A percentile compares a stretch with the other conserved stretches of the same genome.
Evolutionary conservation across 1,140 invertebrate genomes (phyloP).

Genomic region (Calephelis virginiensis): DNA sequence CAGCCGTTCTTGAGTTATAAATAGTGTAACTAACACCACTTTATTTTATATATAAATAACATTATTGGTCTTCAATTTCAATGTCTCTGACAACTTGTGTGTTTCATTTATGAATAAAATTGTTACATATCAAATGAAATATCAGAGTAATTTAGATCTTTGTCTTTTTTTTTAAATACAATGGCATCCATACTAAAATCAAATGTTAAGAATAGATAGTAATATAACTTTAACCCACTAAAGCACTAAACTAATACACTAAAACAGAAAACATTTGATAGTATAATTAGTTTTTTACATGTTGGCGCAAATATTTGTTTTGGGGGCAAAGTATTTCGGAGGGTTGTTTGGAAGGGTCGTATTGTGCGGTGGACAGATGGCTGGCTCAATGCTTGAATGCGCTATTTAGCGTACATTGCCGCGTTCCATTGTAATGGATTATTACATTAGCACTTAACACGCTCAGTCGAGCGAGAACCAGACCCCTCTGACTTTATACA

Average conservation of each 20-base stretch:
- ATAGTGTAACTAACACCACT: too few species aligned
- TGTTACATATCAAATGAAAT: too few species aligned
- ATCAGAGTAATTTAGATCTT: too few species aligned
- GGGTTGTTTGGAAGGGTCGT: constrained; percentile 66
- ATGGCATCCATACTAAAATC: too few species aligned
- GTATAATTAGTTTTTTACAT: constrained; percentile 10
- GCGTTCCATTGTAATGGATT: constrained; percentile 75
- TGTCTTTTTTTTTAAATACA: too few species aligned
- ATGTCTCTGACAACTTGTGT: too few species aligned
- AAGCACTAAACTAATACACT: neutral
- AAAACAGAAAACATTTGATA: constrained; percentile 9
- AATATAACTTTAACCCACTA: too few species aligned
- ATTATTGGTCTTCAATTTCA: too few species aligned
- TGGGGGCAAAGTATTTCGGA: constrained; percentile 62
- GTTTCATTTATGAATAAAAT: too few species aligned
- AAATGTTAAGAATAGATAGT: too few species aligned
- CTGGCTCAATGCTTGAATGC: constrained; percentile 65
- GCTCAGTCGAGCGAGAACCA: constrained; percentile 65
- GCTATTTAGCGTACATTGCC: constrained; percentile 70
- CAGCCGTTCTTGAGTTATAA: too few species aligned
- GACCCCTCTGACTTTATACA: constrained; percentile 40
- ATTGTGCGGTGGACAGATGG: constrained; percentile 72
- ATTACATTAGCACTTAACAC: constrained; percentile 76
- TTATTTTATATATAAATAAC: too few species aligned
- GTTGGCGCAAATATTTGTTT: constrained; percentile 53